Evolutionary conservation across 2,888 invertebrate species (phyloP).

Genomic region (Mythimna ferrago): DNA sequence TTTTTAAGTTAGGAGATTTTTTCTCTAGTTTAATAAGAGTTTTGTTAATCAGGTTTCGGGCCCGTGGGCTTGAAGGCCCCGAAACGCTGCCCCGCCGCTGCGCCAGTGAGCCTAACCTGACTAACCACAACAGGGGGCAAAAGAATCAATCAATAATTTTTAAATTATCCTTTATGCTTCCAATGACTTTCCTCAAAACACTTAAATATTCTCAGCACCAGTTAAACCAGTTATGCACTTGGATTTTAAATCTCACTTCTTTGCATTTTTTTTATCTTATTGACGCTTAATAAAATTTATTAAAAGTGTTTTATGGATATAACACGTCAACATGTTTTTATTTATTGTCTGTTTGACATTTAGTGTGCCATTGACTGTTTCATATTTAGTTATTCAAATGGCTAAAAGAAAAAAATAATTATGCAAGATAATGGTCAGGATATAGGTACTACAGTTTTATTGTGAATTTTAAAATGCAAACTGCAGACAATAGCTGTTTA

Average conservation of each 20-base stretch:
- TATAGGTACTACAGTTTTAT: neutral
- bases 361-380: conserved; percentile 18
- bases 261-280: conserved; percentile 15
- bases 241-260: conserved; percentile 31
- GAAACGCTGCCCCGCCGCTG: too few species aligned
- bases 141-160: neutral
- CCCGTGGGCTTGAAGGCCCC: too few species aligned
- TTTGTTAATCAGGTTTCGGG: too few species aligned
- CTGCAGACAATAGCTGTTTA: neutral
- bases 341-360: conserved; percentile 39
- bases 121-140: neutral
- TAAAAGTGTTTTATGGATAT: conserved; percentile 56
- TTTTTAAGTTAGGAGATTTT: too few species aligned
- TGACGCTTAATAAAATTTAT: conserved; percentile 49
- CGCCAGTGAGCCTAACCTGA: too few species aligned
- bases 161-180: conserved; percentile 39
- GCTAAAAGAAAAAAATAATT: conserved; percentile 14
- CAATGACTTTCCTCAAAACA: conserved; percentile 52
- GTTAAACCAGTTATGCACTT: conserved; percentile 39
- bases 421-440: neutral
- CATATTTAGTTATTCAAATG: conserved; percentile 30
- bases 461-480: neutral
- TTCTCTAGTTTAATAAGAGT: too few species aligned
- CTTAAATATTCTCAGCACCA: conserved; percentile 12
- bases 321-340: conserved; percentile 50